These are phyloP conservation scores for Geopemphigus sp. DNA, from an alignment of 1,140 invertebrate genomes.

Conservation along the genomic window DNA sequence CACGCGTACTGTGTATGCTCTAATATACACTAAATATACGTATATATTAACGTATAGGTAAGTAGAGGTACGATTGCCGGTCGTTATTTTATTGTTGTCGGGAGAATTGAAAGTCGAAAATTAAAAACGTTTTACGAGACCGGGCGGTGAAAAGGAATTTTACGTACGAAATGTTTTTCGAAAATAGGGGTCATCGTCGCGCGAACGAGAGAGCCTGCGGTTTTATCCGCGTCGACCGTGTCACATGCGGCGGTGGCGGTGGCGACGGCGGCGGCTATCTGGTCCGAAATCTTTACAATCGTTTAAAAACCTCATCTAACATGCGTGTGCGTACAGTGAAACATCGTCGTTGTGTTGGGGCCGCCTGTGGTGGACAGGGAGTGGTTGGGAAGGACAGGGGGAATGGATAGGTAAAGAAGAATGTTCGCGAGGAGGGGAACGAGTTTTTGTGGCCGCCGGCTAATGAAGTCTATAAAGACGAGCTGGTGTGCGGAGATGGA, in stretches of 20 bases:
- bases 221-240: conserved; percentile 31
- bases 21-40: background rate
- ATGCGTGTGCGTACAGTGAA: background rate
- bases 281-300: conserved; percentile 45
- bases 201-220: conserved; percentile 8
- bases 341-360: background rate
- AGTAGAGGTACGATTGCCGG: background rate
- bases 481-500: conserved; percentile 4
- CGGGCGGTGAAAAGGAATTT: background rate
- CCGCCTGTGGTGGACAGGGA: background rate
- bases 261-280: conserved; percentile 5
- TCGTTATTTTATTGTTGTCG: conserved; percentile 26
- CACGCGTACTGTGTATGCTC: background rate
- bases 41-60: background rate
- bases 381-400: background rate
- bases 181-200: background rate
- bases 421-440: conserved; percentile 1
- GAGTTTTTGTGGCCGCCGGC: conserved; percentile 38
- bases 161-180: conserved; percentile 31
- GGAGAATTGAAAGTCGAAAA: conserved; percentile 23
- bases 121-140: conserved; percentile 22
- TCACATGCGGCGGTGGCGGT: conserved; percentile 1
- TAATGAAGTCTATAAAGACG: conserved; percentile 35
- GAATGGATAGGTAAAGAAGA: background rate
- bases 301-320: conserved; percentile 39